Base-by-base conservation (phyloP, 2,113 vertebrate genomes). In the Oryzias javanicus region DNA sequence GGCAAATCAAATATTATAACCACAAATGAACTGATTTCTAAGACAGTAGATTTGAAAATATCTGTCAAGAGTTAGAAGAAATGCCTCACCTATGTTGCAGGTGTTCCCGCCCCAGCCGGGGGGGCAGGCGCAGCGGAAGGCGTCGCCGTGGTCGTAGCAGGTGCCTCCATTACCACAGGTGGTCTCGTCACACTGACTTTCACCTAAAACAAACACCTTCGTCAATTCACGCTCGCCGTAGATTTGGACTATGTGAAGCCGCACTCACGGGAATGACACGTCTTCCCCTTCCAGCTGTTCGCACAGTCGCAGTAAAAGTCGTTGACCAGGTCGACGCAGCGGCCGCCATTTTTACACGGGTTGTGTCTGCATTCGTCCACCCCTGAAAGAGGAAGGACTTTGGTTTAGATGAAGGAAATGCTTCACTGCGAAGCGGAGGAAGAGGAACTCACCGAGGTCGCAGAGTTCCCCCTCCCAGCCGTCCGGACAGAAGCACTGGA, bases 201-300 rank as follows among this genome's bases (percentile, higher is more conserved):
- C 94, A 4, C 94, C 96, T 98, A 74, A 17, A 1, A 14, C 10
- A 42, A 20, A 55, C n/a, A 3, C 8, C 2, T 27, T 27, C 35
- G 10, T 35, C 2, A 35, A 35, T 12, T 35, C 35, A 12, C 10
- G 8, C 8, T 12, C 35, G 35, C 10, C 6, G 29, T 3, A 3
- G 35, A 12, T 10, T 12, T 35, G 35, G 8, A 35, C 35, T 1
- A 8, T 2, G 27, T 6, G 27, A 29, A 7, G 27, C 27, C 6
- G 5, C 14, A 93, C 95, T 95, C 88, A 95, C 97, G 94, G 17
- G 96, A 98, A 84, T 98, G 96, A 81, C 97, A 99, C 65, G 95
- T 98, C 91, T 98, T 98, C 79, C 97, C 97, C 91, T 98, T 99
- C 97, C 97, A 99, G 79, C 88, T 92, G 45, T 94, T 90, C 13